phyloP scores from a whole-genome alignment of 2,888 invertebrate species.

The Spilarctia lutea region DNA sequence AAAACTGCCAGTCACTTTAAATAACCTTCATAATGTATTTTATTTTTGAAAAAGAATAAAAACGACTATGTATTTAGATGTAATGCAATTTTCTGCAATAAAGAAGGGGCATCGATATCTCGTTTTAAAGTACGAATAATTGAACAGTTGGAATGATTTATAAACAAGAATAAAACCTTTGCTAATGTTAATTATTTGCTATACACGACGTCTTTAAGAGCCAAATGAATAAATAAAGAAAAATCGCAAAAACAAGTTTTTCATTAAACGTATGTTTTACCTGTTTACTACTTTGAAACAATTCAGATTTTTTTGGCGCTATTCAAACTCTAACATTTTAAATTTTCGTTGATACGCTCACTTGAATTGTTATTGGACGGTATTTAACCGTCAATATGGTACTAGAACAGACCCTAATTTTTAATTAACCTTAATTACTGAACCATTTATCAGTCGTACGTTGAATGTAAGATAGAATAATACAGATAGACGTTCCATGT shows the following conservation, averaged over 20 bases:
- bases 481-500: background rate
- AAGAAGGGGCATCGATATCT: background rate
- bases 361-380: background rate
- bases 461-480: background rate
- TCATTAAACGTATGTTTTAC: background rate
- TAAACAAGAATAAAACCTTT: background rate
- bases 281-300: too few relatives aligned
- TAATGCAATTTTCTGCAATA: background rate
- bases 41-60: background rate
- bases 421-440: slow-evolving; percentile 2
- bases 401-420: background rate
- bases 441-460: background rate
- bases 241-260: background rate
- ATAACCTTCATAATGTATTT: too few relatives aligned
- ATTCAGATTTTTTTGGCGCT: too few relatives aligned
- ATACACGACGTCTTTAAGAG: background rate
- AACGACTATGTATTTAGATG: background rate
- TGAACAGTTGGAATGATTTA: background rate
- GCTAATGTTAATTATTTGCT: background rate
- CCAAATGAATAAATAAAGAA: background rate
- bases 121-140: background rate
- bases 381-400: background rate
- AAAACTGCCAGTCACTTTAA: too few relatives aligned
- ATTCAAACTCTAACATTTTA: background rate
- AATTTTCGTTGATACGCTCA: background rate